phyloP scores from a whole-genome alignment of 2,113 vertebrate species.

The Lasiurus borealis region DNA sequence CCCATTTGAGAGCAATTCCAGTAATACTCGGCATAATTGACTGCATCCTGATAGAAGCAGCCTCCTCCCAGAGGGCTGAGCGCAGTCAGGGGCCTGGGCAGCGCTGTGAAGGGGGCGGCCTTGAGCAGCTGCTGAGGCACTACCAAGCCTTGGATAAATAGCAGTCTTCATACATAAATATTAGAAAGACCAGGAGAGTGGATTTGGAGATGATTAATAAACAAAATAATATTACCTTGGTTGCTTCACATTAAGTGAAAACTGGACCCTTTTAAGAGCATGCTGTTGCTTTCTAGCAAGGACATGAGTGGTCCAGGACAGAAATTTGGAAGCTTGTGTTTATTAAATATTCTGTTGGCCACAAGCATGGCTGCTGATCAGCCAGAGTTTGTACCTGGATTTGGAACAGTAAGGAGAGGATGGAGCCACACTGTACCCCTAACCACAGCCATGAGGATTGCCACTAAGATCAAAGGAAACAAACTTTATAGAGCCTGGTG shows the following conservation, averaged over 20 bases:
- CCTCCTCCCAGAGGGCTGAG: background rate
- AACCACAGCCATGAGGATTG: background rate
- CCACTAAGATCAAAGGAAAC: background rate
- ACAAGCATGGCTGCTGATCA: background rate
- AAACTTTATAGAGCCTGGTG: background rate
- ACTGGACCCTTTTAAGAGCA: slow-evolving; percentile 13
- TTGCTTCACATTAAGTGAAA: slow-evolving; percentile 62
- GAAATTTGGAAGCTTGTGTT: background rate
- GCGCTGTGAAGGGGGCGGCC: slow-evolving; percentile 13
- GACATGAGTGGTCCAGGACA: background rate
- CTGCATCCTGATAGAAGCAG: background rate
- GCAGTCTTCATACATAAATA: slow-evolving; percentile 73
- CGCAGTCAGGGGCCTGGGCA: background rate
- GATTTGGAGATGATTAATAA: slow-evolving; percentile 75
- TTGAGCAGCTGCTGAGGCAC: slow-evolving; percentile 48
- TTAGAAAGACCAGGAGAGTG: slow-evolving; percentile 59
- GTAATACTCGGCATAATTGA: background rate
- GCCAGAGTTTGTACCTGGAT: background rate
- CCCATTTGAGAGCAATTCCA: background rate
- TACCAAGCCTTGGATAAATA: slow-evolving; percentile 56
- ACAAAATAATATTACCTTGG: slow-evolving; percentile 50
- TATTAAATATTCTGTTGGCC: background rate
- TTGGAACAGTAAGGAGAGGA: background rate
- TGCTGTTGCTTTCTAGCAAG: slow-evolving; percentile 46
- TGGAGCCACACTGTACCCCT: background rate